Evolutionary conservation across 2,113 vertebrate genomes (phyloP), one percentile per base, ranked within the genome.

Genomic region (Diadophis punctatus): DNA sequence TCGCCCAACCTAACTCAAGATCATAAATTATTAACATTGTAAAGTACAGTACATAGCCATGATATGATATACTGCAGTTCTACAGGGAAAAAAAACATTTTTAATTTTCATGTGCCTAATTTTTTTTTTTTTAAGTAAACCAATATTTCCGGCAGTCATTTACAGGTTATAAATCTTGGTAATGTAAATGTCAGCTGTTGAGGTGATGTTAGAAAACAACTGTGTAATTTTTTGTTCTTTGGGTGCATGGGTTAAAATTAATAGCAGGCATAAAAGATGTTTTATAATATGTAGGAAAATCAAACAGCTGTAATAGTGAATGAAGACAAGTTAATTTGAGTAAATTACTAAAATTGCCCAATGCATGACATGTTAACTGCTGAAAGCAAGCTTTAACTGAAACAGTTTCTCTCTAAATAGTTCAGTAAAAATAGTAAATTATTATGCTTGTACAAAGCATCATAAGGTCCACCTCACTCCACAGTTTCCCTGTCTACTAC

Each of bases 301-400:
- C 80, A 88, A n/a, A 12, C 92, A 46, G 22, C 27, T 88, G 20
- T 85, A 25, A 7, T 85, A 27, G 91, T 89, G 92, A 94, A 86
- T 55, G 4, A 14, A 93, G 22, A 51, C 52, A 34, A 92, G 0
- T 88, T 92, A 87, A 93, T 86, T 95, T 49, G 34, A 23, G 0
- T 87, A 86, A 20, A 60, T 93, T 89, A 56, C 49, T 89, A 58
- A 93, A 93, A 22, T 48, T 94, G 23, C 58, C 95, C 48, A 86
- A 1, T 74, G 25, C 0, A 0, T 86, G 80, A 39, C 23, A 91
- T 51, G 84, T 18, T 89, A 91, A 88, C 58, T 0, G 0, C 46
- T 93, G 89, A 93, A 87, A 94, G 0, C 8, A 53, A 23, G 20
- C 2, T 56, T 58, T 92, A 90, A 43, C 9, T 93, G 27, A 74